A percentile compares a stretch with the other conserved stretches of the same genome.
These are phyloP conservation scores for Bradypodion pumilum DNA, from an alignment of 2,797 vertebrate species.

Conservation along the genomic window DNA sequence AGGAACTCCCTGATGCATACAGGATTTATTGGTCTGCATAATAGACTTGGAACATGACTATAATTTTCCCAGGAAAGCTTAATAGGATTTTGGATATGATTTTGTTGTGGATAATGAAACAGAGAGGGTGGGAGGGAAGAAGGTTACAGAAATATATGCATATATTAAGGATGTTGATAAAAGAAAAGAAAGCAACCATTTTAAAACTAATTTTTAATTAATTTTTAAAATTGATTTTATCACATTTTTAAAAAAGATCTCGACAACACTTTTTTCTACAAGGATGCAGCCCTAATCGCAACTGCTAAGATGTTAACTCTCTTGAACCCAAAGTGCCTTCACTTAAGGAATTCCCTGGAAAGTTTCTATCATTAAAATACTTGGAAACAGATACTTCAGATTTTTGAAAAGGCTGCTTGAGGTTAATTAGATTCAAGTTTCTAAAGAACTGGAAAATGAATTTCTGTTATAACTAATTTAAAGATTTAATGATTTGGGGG, in stretches of 20 bases:
- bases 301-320: background rate
- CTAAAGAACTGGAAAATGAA: constrained; percentile 9
- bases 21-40: too few species aligned
- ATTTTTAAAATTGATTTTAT: background rate
- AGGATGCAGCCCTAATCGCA: background rate
- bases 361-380: background rate
- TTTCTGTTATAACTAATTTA: constrained; percentile 15
- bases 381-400: background rate
- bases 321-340: background rate
- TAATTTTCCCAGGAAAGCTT: too few species aligned
- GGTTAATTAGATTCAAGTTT: background rate
- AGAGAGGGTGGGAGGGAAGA: too few species aligned
- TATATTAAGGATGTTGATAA: too few species aligned
- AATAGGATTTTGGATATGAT: too few species aligned
- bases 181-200: background rate
- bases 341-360: background rate
- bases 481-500: background rate
- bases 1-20: too few species aligned
- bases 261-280: background rate
- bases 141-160: too few species aligned
- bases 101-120: too few species aligned
- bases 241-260: background rate
- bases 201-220: background rate
- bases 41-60: too few species aligned
- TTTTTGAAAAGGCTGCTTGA: constrained; percentile 3